Conservation (phyloP, 2,888 invertebrate genomes). For the Napeogenes inachia region DNA sequence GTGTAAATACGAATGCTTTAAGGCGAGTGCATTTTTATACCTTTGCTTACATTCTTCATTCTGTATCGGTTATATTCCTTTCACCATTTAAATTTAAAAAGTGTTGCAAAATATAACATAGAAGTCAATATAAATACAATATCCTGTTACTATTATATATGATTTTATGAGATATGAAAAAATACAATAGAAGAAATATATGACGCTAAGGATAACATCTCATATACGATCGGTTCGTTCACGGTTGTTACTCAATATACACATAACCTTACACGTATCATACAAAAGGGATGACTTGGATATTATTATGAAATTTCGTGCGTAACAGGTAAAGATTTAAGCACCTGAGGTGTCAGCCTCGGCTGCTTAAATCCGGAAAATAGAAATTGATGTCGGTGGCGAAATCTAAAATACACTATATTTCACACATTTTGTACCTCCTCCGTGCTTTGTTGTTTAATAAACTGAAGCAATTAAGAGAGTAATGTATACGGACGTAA, state of each 20-base stretch:
- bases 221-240: conserved; percentile 16
- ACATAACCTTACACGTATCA: conserved; percentile 21
- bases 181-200: neutral
- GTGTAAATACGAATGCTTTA: conserved; percentile 48
- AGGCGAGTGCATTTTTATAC: conserved; percentile 42
- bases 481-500: conserved; percentile 70
- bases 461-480: conserved; percentile 71
- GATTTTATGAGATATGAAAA: conserved; percentile 1
- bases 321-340: conserved; percentile 39
- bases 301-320: conserved; percentile 30
- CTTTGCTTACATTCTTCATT: conserved; percentile 34
- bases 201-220: conserved; percentile 11
- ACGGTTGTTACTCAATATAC: conserved; percentile 20
- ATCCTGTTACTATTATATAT: conserved; percentile 8
- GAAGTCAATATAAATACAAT: no score
- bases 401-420: conserved; percentile 65
- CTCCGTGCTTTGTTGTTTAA: conserved; percentile 65
- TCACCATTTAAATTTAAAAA: conserved; percentile 17
- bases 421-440: conserved; percentile 62
- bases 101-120: no score
- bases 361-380: conserved; percentile 61
- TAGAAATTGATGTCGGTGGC: conserved; percentile 66
- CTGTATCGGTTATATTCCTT: conserved; percentile 21
- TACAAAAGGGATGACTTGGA: conserved; percentile 24
- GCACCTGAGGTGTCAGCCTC: conserved; percentile 55